Base-by-base conservation (phyloP, 2,113 vertebrate species). In the Bambusicola thoracicus region DNA sequence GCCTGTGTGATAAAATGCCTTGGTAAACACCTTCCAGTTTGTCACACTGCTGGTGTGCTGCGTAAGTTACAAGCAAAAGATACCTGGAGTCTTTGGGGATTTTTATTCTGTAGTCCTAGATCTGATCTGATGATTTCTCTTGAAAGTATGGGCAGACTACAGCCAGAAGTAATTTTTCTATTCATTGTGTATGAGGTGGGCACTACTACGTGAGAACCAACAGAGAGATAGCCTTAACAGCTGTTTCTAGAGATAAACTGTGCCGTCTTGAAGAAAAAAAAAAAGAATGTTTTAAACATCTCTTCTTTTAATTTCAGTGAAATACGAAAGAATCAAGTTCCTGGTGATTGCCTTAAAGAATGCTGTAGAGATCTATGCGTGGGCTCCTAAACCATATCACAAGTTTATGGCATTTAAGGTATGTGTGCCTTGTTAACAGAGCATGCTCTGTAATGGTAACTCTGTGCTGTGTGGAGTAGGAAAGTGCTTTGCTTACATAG, bases 321-420 rank as follows among this genome's bases (percentile, higher is more conserved):
- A 99, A 97, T 99, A 99, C 30, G 99, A 99, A 97, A 98, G 99
- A 97, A 99, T 99, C 96, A 99, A 99, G 95, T 99, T 99, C 97
- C 93, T 99, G 98, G 99, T 99, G 97, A 99, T 99, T 90, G 99
- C 99, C 93, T 97, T 99, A 98, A 99, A 99, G 98, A 99, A 98
- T 88, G 97, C 99, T 8, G 99, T 99, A 89, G 99, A 99, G 97
- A 99, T 99, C 96, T 99, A 99, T 48, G 99, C 99, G 74, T 99
- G 99, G 99, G 99, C 99, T 75, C 99, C 99, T 25, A 99, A 99
- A 97, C 99, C 99, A 8, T 99, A 99, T 97, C 99, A 99, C 97
- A 99, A 99, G 97, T 99, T 99, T 80, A 99, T 99, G 99, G 99
- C 99, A 81, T 99, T 99, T 97, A 99, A 99, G 99, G 99, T 99